Evolutionary conservation across 35 echinoderm and acorn worm species (phyloP).

Genomic region (Stichopus chloronotus): DNA sequence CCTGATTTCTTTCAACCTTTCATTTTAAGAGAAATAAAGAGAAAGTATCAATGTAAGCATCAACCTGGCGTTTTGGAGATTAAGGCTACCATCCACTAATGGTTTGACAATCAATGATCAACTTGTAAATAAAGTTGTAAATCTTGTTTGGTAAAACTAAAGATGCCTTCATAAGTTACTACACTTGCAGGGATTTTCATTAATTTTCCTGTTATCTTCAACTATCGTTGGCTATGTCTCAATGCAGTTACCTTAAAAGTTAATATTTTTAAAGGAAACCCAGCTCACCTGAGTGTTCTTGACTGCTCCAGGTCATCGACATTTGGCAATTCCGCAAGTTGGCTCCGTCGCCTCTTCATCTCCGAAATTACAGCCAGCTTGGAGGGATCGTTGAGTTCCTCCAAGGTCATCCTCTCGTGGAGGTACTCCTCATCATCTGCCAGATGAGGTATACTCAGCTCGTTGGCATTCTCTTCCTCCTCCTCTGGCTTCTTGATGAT

Average conservation of each 20-base stretch:
- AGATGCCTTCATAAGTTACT: too few species aligned
- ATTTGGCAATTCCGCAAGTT: constrained; percentile 43
- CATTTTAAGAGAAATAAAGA: background rate
- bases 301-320: constrained; percentile 75
- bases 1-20: constrained; percentile 93
- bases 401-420: constrained; percentile 75
- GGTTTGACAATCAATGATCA: background rate
- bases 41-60: too few species aligned
- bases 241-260: too few species aligned
- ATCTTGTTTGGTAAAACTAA: too few species aligned
- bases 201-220: too few species aligned
- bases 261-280: too few species aligned
- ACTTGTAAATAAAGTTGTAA: background rate
- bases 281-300: constrained; percentile 68
- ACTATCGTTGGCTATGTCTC: too few species aligned
- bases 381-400: constrained; percentile 56
- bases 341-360: background rate
- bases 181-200: too few species aligned
- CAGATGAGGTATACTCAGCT: constrained; percentile 60
- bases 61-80: background rate
- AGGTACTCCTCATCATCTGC: constrained; percentile 87
- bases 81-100: background rate
- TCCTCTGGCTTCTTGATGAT: constrained; percentile 78
- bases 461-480: constrained; percentile 76
- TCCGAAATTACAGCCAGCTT: constrained; percentile 62